Evolutionary conservation across 2,797 vertebrate species (phyloP), one percentile per base, ranked within the genome.

Genomic region (Taeniopygia guttata): DNA sequence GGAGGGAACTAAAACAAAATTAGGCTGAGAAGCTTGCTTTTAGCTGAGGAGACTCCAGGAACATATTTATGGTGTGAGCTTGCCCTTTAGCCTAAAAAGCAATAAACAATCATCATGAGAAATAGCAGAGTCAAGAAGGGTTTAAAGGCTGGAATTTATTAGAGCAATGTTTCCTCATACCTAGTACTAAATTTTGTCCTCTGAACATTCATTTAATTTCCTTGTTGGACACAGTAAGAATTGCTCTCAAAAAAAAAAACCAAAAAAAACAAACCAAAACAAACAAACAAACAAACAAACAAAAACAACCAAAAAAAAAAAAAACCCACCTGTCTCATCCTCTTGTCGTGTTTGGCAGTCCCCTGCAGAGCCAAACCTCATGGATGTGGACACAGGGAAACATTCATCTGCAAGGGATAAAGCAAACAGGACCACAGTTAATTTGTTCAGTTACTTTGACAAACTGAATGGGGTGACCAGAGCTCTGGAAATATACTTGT

Each of bases 141-240:
- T 84, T 94, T 94, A 97, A 94, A 94, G 90, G 27, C 36, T 69
- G 67, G 83, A 84, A 87, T 96, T 91, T 95, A 84, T 89, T 67
- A 78, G 64, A 89, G 58, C 25, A 40, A 22, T 56, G 9, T 95
- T 96, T 96, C 95, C 95, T 96, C 92, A 92, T 95, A 92, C 89
- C 43, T 76, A 40, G 7, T 4, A 52, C 60, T 84, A 88, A 81
- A 59, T 58, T 59, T 87, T 34, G 25, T 81, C 26, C 23, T 52
- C 49, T 74, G 54, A 78, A 60, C 4, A 10, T 48, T 64, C 15
- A 36, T 84, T 85, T 79, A 40, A 82, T 93, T 95, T 96, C 89
- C 78, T 93, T 74, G 43, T 64, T 62, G 51, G 43, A 90, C 70
- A 92, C 66, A 88, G 55, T 43, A 32, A 80, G 18, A 73, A 54